Evolutionary conservation across 2,888 invertebrate species (phyloP).

Genomic region (Nephrotoma appendiculata): DNA sequence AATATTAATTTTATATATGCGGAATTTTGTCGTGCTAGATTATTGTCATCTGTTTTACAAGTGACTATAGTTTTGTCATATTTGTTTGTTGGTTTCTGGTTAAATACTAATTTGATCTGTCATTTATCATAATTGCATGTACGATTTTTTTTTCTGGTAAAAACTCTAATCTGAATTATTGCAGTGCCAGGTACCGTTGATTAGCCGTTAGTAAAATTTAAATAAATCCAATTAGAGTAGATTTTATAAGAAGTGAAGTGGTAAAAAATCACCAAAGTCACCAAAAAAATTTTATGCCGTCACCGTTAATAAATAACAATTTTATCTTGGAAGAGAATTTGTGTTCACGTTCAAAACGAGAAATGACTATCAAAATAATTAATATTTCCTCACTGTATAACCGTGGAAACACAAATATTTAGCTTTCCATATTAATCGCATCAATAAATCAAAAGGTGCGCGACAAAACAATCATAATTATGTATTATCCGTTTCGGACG

Average conservation of each 20-base stretch:
- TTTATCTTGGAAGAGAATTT: too few relatives aligned
- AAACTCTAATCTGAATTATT: neutral
- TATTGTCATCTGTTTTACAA: neutral
- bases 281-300: too few relatives aligned
- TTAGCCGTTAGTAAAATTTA: neutral
- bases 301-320: too few relatives aligned
- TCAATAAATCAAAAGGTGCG: neutral
- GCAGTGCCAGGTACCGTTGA: neutral
- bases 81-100: neutral
- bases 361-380: neutral
- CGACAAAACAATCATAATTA: neutral
- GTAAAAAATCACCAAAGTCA: too few relatives aligned
- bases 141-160: neutral
- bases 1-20: neutral
- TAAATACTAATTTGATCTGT: neutral
- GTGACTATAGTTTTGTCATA: neutral
- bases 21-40: neutral
- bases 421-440: neutral
- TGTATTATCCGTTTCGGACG: neutral
- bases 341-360: too few relatives aligned
- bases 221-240: too few relatives aligned
- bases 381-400: neutral
- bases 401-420: neutral
- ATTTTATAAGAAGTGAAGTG: too few relatives aligned
- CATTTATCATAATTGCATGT: neutral